Conservation (phyloP, 2,888 invertebrate genomes). For the Watsonalla cultraria region DNA sequence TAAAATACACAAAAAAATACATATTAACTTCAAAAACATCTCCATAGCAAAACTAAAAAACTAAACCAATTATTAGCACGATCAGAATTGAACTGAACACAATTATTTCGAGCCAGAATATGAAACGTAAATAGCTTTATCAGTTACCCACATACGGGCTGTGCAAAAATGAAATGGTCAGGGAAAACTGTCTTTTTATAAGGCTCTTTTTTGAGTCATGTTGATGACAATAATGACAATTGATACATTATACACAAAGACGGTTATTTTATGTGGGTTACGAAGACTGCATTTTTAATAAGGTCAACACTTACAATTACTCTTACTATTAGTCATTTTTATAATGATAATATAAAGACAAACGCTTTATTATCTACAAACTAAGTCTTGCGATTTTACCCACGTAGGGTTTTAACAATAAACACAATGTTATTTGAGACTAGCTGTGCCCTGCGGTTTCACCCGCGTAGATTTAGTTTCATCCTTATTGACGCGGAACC, state of each 20-base stretch:
- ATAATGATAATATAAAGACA: too few relatives aligned
- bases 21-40: conserved; percentile 14
- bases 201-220: neutral
- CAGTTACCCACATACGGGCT: neutral
- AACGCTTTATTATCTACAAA: too few relatives aligned
- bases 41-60: conserved; percentile 1
- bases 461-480: too few relatives aligned
- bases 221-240: neutral
- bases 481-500: too few relatives aligned
- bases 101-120: neutral
- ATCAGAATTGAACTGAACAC: neutral
- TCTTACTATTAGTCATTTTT: neutral
- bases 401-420: too few relatives aligned
- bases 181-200: neutral
- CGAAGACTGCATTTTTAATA: neutral
- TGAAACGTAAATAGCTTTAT: neutral
- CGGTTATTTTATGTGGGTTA: neutral
- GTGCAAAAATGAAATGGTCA: neutral
- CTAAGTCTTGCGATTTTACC: too few relatives aligned
- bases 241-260: neutral
- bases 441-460: too few relatives aligned
- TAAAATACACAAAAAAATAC: conserved; percentile 15
- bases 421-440: too few relatives aligned
- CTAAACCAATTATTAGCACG: neutral
- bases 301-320: neutral